Base-by-base conservation (phyloP, 2,113 vertebrate species). In the Cyanoderma ruficeps region DNA sequence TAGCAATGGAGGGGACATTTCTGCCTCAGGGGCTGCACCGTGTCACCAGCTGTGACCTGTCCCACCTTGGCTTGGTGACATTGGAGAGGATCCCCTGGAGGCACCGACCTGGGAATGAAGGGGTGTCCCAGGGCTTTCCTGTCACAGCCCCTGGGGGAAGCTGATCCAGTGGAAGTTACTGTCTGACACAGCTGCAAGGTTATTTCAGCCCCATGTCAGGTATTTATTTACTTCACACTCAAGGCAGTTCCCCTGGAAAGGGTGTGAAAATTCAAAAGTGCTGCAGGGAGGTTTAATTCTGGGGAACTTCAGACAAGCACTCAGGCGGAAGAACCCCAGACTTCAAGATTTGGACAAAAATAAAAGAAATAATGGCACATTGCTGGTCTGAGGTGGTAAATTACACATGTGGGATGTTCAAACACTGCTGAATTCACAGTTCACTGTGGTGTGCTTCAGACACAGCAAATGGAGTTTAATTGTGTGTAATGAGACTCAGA, bases 61-160 rank as follows among this genome's bases (percentile, higher is more conserved):
- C 53, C 49, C 39, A 5, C 18, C 3, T 30, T 42, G 61, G 25
- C 81, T n/a, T 47, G 44, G 7, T 42, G 70, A 20, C 46, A 19
- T 9, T 52, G 13, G 23, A 42, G 44, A 2, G 53, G 37, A 50
- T 85, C 44, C 69, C 25, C 9, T 12, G 69, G 77, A 19, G 35
- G 27, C 63, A 21, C 7, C 15, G 18, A 3, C 1, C 0, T 56
- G 14, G 1, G 1, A 56, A 5, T 24, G 28, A 22, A 27, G 39
- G 35, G 22, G 0, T 25, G 22, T n/a, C 59, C 42, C 0, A 0
- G 30, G 42, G 33, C 33, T 68, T 49, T 20, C 5, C 25, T 53
- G 57, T 41, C 53, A 12, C 65, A 19, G 3, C 22, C 37, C 18
- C 31, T 28, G 13, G 39, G n/a, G 37, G 13, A 7, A 5, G 39